Evolutionary conservation across 2,113 vertebrate genomes (phyloP).

Genomic region (Podarcis cretensis): DNA sequence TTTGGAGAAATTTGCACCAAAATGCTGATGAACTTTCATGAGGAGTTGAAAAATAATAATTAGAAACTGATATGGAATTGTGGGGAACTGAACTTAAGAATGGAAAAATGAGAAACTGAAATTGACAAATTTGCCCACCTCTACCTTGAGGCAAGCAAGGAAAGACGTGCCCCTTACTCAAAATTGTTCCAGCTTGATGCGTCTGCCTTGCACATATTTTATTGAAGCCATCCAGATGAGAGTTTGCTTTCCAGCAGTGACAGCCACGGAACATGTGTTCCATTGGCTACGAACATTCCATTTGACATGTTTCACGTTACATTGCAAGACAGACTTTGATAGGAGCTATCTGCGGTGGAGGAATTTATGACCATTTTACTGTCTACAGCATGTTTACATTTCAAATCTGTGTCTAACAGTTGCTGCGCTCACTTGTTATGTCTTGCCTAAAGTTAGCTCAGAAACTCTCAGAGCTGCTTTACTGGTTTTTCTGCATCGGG

Average conservation of each 20-base stretch:
- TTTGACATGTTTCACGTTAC: constrained; percentile 68
- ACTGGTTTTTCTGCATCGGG: constrained; percentile 39
- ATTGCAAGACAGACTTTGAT: constrained; percentile 54
- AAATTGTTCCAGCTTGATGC: neutral
- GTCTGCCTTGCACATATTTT: neutral
- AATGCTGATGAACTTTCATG: too few species aligned
- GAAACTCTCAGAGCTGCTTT: constrained; percentile 59
- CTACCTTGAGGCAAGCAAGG: neutral
- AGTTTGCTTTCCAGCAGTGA: constrained; percentile 42
- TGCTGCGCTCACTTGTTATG: constrained; percentile 68
- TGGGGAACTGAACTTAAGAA: too few species aligned
- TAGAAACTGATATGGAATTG: too few species aligned
- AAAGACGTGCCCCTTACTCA: neutral
- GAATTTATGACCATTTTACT: constrained; percentile 75
- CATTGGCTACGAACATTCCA: neutral
- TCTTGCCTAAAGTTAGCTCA: constrained; percentile 70
- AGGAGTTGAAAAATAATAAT: too few species aligned
- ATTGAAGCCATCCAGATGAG: constrained; percentile 8
- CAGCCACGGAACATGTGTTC: constrained; percentile 23
- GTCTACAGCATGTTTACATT: constrained; percentile 72
- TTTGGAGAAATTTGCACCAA: too few species aligned
- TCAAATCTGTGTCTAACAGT: constrained; percentile 64
- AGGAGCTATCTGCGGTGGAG: constrained; percentile 70
- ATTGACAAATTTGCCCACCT: too few species aligned
- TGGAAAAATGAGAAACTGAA: too few species aligned